Conservation (phyloP, 2,797 vertebrate species). For the Crocidura indochinensis region DNA sequence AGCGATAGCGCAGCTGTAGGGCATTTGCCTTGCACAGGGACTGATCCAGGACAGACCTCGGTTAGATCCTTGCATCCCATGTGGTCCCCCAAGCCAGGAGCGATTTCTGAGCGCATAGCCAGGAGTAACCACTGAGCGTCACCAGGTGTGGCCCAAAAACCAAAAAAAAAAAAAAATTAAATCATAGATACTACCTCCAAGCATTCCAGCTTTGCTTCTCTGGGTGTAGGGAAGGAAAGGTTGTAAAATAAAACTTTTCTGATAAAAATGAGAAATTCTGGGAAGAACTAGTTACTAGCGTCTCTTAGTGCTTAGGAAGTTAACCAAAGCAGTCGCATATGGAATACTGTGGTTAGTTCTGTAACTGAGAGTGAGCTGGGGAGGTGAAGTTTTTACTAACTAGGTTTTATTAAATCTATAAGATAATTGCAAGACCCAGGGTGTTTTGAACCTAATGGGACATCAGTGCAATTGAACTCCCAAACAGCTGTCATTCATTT, state of each 20-base stretch:
- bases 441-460: conserved; percentile 83
- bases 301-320: neutral
- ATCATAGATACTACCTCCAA: neutral
- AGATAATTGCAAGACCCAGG: conserved; percentile 80
- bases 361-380: conserved; percentile 9
- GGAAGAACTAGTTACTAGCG: neutral
- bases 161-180: neutral
- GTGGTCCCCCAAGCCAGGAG: too few relatives aligned
- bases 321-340: neutral
- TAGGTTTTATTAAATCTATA: conserved; percentile 76
- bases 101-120: too few relatives aligned
- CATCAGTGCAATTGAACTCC: conserved; percentile 79
- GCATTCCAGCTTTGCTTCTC: neutral
- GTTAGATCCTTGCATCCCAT: too few relatives aligned
- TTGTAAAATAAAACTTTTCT: neutral
- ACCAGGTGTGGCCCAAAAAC: too few relatives aligned
- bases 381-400: conserved; percentile 68
- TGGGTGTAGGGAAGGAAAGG: neutral
- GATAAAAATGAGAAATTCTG: neutral
- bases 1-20: too few relatives aligned
- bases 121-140: too few relatives aligned
- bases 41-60: too few relatives aligned
- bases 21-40: too few relatives aligned
- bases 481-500: conserved; percentile 86
- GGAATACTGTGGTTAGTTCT: neutral